Conservation (phyloP, 2,888 invertebrate genomes). For the Thera obeliscata region DNA sequence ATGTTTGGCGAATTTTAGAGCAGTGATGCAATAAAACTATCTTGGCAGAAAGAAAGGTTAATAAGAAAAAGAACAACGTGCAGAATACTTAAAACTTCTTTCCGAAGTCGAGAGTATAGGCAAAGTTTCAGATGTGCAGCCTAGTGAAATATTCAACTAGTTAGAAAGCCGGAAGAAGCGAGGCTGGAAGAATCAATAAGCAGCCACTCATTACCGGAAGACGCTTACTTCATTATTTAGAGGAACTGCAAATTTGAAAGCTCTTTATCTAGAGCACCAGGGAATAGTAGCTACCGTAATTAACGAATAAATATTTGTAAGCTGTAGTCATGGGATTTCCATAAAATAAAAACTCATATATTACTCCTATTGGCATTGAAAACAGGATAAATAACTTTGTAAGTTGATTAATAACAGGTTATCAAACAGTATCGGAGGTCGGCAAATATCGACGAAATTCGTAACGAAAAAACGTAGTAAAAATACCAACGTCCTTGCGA, state of each 20-base stretch:
- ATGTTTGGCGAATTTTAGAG: no score
- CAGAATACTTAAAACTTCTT: conserved; percentile 55
- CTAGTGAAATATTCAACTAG: conserved; percentile 65
- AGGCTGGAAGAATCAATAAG: conserved; percentile 52
- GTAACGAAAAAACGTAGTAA: no score
- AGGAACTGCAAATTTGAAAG: conserved; percentile 3
- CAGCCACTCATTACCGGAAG: conserved; percentile 27
- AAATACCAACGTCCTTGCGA: no score
- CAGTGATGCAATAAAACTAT: neutral
- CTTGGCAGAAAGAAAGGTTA: neutral
- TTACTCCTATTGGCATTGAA: no score
- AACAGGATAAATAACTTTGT: no score
- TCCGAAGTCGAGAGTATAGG: conserved; percentile 45
- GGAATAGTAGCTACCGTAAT: neutral
- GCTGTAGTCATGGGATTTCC: neutral
- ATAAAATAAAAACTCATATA: no score
- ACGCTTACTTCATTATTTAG: conserved; percentile 21
- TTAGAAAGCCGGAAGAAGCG: conserved; percentile 47
- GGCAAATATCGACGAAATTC: neutral
- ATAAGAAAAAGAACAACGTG: conserved; percentile 33
- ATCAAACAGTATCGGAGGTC: neutral
- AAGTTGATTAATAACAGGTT: no score
- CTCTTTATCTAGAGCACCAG: conserved; percentile 2
- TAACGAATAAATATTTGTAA: neutral
- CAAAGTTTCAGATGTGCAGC: conserved; percentile 56